Percentiles rank a stretch among this genome's conserved stretches.
Conservation (phyloP, 2,113 vertebrate species). For the Camelus dromedarius region DNA sequence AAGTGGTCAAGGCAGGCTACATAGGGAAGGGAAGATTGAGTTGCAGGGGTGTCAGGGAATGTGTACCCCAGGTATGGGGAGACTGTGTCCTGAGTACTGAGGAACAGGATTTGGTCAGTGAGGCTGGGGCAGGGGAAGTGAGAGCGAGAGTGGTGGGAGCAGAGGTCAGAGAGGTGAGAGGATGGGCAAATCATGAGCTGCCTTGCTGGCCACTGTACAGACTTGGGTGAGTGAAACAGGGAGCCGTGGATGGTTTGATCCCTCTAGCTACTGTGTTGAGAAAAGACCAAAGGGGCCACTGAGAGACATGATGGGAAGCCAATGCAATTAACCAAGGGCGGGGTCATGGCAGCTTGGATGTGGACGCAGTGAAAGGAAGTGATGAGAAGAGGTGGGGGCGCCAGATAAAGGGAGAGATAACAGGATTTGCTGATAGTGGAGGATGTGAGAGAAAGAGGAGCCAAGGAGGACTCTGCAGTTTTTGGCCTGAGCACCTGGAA, state of each 20-base stretch:
- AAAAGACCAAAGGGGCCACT: not conserved
- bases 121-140: not conserved
- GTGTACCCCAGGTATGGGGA: not conserved
- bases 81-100: not conserved
- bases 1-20: not conserved
- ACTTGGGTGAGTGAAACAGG: not conserved
- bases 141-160: not conserved
- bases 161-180: not conserved
- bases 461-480: not conserved
- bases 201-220: not conserved
- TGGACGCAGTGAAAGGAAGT: too few species aligned
- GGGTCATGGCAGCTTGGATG: rapidly evolving
- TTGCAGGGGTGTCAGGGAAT: not conserved
- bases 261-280: not conserved
- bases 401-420: not conserved
- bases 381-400: not conserved
- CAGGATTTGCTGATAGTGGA: not conserved
- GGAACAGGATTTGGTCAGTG: not conserved
- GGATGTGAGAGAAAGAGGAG: not conserved
- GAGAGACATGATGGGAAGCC: not conserved
- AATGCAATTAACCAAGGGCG: not conserved
- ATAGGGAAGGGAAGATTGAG: not conserved
- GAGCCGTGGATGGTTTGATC: not conserved
- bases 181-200: not conserved
- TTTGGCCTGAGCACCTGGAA: not conserved